These are phyloP conservation scores for Lagocephalus sceleratus DNA, from an alignment of 2,797 vertebrate genomes.

Conservation along the genomic window DNA sequence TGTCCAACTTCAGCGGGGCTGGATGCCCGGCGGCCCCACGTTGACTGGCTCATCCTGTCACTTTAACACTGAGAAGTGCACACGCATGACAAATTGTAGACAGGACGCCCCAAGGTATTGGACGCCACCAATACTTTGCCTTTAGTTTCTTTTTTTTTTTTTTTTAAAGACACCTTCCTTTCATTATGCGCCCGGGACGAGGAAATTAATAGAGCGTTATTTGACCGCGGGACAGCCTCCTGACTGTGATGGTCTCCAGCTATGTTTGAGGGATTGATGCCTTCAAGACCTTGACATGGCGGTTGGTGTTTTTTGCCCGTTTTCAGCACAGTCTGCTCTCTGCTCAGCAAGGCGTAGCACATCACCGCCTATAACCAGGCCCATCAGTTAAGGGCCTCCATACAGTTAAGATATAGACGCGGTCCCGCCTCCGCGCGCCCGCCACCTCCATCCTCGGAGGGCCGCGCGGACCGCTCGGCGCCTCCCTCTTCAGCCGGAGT, in stretches of 20 bases:
- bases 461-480: constrained; percentile 79
- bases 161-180: constrained; percentile 86
- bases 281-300: constrained; percentile 78
- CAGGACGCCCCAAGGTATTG: constrained; percentile 85
- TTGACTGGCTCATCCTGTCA: constrained; percentile 86
- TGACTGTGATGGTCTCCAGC: constrained; percentile 51
- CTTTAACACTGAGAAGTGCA: constrained; percentile 89
- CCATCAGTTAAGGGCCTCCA: constrained; percentile 59
- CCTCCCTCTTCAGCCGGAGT: constrained; percentile 78
- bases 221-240: constrained; percentile 74
- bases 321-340: constrained; percentile 66
- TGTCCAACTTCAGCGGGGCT: constrained; percentile 68
- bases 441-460: constrained; percentile 70
- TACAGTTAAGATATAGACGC: constrained; percentile 27
- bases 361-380: constrained; percentile 74
- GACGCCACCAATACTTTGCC: constrained; percentile 81
- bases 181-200: constrained; percentile 80
- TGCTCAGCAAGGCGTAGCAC: constrained; percentile 78
- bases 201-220: constrained; percentile 93
- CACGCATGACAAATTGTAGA: constrained; percentile 91
- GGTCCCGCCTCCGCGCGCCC: constrained; percentile 4
- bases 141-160: constrained; percentile 42
- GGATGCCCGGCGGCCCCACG: constrained; percentile 83
- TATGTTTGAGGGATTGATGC: constrained; percentile 80
- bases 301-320: constrained; percentile 69